phyloP scores from a whole-genome alignment of 2,113 vertebrate genomes.

The Excalfactoria chinensis region DNA sequence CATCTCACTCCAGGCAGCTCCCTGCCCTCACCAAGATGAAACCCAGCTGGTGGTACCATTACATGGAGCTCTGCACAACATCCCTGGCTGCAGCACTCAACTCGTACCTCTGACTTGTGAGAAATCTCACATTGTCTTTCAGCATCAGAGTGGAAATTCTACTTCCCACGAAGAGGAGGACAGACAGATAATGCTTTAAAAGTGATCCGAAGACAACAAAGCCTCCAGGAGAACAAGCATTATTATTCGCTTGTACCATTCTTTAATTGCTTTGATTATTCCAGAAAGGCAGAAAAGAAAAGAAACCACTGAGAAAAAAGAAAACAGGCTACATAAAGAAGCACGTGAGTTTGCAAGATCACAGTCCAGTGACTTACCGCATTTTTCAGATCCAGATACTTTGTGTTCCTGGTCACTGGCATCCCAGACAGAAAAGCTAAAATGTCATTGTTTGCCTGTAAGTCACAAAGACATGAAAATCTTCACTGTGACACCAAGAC shows the following conservation, averaged over 20 bases:
- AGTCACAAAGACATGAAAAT: neutral
- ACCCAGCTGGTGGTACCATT: neutral
- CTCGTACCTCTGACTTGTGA: neutral
- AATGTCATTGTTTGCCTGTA: conserved; percentile 96
- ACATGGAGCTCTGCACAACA: neutral
- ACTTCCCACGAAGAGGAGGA: rapidly evolving
- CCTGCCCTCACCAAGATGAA: neutral
- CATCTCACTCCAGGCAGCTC: neutral
- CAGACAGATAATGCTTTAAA: neutral
- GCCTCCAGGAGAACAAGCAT: neutral
- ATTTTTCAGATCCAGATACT: conserved; percentile 97
- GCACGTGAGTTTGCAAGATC: neutral
- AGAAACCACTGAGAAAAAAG: neutral
- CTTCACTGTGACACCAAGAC: neutral
- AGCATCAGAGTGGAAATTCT: neutral
- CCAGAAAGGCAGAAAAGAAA: neutral
- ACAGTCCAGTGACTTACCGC: conserved; percentile 79
- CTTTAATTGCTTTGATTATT: neutral
- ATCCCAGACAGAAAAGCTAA: conserved; percentile 97
- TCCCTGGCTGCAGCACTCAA: neutral
- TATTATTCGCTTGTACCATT: neutral
- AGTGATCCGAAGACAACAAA: neutral
- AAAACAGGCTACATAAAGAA: neutral
- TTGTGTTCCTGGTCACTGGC: conserved; percentile 96
- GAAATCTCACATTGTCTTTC: neutral